Conservation (phyloP, 2,113 vertebrate genomes). For the Trematomus loennbergii region DNA sequence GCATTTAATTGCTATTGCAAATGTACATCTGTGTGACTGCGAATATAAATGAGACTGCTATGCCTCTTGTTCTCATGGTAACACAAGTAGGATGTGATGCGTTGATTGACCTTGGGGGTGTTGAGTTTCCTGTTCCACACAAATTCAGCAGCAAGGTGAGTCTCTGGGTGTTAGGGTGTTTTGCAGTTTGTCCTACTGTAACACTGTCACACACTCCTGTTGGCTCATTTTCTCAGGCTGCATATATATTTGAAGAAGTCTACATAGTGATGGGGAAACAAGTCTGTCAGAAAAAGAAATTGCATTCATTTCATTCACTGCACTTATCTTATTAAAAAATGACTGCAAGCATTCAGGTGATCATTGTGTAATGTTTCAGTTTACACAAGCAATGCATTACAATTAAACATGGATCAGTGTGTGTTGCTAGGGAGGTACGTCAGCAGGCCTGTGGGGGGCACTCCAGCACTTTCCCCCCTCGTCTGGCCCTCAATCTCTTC, state of each 20-base stretch:
- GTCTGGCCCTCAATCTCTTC: slow-evolving; percentile 35
- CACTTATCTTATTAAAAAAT: slow-evolving; percentile 64
- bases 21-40: slow-evolving; percentile 79
- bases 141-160: slow-evolving; percentile 57
- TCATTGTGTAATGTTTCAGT: slow-evolving; percentile 67
- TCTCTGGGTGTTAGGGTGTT: slow-evolving; percentile 5
- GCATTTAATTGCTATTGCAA: slow-evolving; percentile 78
- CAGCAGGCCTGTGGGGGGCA: slow-evolving; percentile 74
- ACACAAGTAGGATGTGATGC: slow-evolving; percentile 75
- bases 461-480: slow-evolving; percentile 70
- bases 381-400: slow-evolving; percentile 61
- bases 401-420: slow-evolving; percentile 52
- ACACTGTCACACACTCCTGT: slow-evolving; percentile 21
- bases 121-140: slow-evolving; percentile 52
- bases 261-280: slow-evolving; percentile 57
- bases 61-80: slow-evolving; percentile 82
- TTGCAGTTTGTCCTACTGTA: slow-evolving; percentile 1
- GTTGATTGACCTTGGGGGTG: slow-evolving; percentile 79
- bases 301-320: slow-evolving; percentile 59
- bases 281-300: slow-evolving; percentile 58
- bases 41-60: slow-evolving; percentile 78
- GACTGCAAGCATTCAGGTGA: slow-evolving; percentile 66
- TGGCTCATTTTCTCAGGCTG: slow-evolving; percentile 32
- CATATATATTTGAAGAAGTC: slow-evolving; percentile 26
- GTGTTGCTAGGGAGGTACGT: slow-evolving; percentile 26